Evolutionary conservation across 2,113 vertebrate species (phyloP).

Genomic region (Camelus dromedarius): DNA sequence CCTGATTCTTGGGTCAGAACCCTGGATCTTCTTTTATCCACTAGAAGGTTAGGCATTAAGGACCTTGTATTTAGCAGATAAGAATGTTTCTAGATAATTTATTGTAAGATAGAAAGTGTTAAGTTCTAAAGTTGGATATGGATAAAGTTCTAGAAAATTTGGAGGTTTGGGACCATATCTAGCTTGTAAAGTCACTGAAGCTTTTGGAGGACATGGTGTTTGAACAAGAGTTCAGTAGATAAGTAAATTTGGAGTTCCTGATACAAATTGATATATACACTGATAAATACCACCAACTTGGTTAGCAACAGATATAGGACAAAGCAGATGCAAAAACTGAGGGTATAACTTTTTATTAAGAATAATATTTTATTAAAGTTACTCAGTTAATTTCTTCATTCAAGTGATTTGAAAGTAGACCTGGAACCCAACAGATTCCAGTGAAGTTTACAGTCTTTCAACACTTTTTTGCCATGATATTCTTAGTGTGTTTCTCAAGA

Average conservation of each 20-base stretch:
- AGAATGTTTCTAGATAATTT: background rate
- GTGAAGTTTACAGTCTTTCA: background rate
- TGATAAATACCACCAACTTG: background rate
- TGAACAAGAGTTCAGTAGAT: constrained; percentile 34
- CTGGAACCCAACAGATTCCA: background rate
- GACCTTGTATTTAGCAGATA: background rate
- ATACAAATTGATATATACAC: background rate
- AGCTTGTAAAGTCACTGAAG: background rate
- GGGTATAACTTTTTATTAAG: constrained; percentile 27
- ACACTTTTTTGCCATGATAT: background rate
- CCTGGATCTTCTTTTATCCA: background rate
- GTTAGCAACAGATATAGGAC: background rate
- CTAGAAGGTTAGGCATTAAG: background rate
- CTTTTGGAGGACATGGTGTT: background rate
- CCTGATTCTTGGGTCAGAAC: background rate
- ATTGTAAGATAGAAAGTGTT: background rate
- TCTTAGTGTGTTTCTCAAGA: constrained; percentile 25
- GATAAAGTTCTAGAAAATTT: background rate
- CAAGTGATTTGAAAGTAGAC: constrained; percentile 16
- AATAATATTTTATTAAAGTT: constrained; percentile 12
- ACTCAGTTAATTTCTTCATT: background rate
- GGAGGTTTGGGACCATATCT: background rate
- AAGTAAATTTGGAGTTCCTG: constrained; percentile 40
- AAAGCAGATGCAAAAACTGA: constrained; percentile 1
- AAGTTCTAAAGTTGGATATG: background rate